Conservation (phyloP, 2,113 vertebrate species). For the Cygnus atratus region DNA sequence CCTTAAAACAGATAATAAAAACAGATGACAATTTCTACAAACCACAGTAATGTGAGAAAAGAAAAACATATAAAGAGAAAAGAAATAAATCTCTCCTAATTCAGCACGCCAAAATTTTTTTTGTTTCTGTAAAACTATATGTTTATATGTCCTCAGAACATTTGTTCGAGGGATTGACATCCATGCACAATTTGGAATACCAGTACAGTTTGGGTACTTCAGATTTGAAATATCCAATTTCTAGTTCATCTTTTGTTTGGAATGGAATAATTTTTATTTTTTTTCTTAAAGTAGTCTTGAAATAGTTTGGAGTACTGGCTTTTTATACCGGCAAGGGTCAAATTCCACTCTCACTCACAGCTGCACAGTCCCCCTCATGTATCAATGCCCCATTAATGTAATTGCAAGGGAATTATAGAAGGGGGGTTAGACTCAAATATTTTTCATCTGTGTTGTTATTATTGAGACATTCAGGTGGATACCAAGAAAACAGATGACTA, state of each 20-base stretch:
- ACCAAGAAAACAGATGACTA: neutral
- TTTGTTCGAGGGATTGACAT: neutral
- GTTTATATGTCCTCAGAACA: neutral
- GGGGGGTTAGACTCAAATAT: neutral
- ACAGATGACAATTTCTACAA: neutral
- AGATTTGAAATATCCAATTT: neutral
- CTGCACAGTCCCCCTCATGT: neutral
- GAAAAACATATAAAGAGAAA: neutral
- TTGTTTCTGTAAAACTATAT: neutral
- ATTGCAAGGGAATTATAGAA: neutral
- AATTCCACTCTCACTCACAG: neutral
- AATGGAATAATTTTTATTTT: neutral
- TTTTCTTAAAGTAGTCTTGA: neutral
- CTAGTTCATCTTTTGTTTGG: neutral
- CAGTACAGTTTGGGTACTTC: no score
- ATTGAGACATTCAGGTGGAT: neutral
- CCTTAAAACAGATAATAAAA: neutral
- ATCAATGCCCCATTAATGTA: neutral
- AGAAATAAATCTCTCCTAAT: neutral
- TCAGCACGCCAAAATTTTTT: neutral
- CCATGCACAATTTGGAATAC: neutral
- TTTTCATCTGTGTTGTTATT: neutral
- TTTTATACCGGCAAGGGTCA: neutral
- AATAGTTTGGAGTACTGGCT: neutral
- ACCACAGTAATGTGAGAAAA: neutral